Conservation (phyloP, 1,140 invertebrate species). For the Sycobia sp. region DNA sequence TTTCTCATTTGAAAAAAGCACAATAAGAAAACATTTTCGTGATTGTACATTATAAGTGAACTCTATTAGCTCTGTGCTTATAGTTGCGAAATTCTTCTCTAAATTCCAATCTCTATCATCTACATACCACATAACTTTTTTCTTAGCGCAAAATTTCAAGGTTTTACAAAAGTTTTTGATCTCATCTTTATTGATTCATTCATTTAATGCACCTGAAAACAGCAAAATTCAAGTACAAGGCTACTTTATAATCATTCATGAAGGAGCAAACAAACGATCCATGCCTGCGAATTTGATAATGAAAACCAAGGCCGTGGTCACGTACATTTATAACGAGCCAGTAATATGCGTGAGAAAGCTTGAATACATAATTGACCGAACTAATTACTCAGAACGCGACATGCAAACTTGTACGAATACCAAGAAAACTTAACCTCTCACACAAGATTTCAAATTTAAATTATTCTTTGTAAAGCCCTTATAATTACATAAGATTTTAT, state of each 20-base stretch:
- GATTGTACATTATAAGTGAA: no score
- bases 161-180: no score
- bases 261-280: background rate
- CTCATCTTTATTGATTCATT: conserved; percentile 3
- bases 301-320: conserved; percentile 2
- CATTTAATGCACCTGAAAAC: background rate
- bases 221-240: conserved; percentile 8
- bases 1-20: no score
- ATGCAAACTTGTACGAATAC: conserved; percentile 16
- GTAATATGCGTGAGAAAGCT: background rate
- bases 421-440: background rate
- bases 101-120: no score
- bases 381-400: conserved; percentile 48
- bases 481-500: no score
- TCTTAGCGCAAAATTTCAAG: no score
- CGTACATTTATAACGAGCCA: background rate
- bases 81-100: no score
- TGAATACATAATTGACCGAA: conserved; percentile 46
- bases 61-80: no score
- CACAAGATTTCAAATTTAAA: no score
- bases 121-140: no score
- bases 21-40: no score
- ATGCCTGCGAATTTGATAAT: conserved; percentile 14
- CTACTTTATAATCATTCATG: conserved; percentile 8
- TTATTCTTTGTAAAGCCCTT: no score